phyloP scores from a whole-genome alignment of 2,113 vertebrate species.

The Phocoena phocoena region DNA sequence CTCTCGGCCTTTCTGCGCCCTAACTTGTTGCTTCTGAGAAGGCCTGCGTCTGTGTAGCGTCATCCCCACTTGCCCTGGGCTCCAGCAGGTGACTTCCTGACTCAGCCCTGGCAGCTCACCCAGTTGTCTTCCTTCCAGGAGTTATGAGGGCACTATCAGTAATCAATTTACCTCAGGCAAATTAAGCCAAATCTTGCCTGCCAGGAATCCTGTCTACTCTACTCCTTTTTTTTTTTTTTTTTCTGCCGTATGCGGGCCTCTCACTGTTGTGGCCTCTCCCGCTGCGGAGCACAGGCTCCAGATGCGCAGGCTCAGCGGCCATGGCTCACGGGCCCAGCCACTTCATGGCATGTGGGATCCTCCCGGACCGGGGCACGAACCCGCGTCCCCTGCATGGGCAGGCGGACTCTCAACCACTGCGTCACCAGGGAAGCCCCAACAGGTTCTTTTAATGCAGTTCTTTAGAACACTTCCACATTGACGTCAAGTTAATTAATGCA shows the following conservation, averaged over 20 bases:
- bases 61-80: neutral
- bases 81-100: neutral
- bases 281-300: no score
- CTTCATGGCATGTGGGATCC: no score
- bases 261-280: no score
- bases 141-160: neutral
- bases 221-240: no score
- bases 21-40: neutral
- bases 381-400: no score
- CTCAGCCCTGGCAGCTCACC: constrained; percentile 24
- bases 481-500: neutral
- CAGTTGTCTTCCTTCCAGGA: neutral
- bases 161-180: constrained; percentile 34
- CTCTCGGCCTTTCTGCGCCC: neutral
- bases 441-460: neutral
- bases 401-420: no score
- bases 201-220: neutral
- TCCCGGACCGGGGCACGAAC: no score
- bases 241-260: no score
- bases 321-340: no score
- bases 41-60: rapidly evolving
- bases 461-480: neutral
- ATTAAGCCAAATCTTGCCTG: constrained; percentile 17
- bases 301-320: no score
- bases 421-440: no score